Conservation (phyloP, 1,140 invertebrate species). For the Saccostrea cuccullata region DNA sequence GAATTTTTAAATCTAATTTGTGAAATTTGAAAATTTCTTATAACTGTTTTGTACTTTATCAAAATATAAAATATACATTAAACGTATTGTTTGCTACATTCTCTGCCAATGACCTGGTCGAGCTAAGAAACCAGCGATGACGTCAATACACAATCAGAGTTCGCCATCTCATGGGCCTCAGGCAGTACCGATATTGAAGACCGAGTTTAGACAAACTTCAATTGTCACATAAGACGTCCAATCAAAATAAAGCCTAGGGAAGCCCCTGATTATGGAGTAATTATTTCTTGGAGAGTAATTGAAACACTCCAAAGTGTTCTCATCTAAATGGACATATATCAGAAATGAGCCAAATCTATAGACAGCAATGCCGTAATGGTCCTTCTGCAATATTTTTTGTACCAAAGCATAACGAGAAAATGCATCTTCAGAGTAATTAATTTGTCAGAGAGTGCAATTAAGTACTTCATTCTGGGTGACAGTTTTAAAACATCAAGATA, state of each 20-base stretch:
- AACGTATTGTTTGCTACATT: not conserved
- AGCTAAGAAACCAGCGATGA: not conserved
- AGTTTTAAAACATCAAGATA: not conserved
- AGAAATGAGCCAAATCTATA: not conserved
- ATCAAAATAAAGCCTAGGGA: conserved; percentile 3
- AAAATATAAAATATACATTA: not conserved
- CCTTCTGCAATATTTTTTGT: not conserved
- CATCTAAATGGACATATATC: not conserved
- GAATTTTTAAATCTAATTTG: too few species aligned
- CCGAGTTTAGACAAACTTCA: not conserved
- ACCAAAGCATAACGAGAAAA: not conserved
- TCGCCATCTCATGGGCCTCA: not conserved
- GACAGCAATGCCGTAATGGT: not conserved
- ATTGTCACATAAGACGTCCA: not conserved
- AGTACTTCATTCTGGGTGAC: not conserved
- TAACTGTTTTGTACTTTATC: too few species aligned
- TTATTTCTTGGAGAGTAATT: conserved; percentile 17
- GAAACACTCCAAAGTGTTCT: not conserved
- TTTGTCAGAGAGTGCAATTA: not conserved
- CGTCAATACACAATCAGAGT: not conserved
- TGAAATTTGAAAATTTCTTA: too few species aligned
- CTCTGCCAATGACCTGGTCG: not conserved
- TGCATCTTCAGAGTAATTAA: not conserved
- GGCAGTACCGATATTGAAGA: not conserved
- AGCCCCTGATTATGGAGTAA: not conserved